These are phyloP conservation scores for Leptinotarsa rubiginosa DNA, from an alignment of 2,888 invertebrate species.

Conservation along the genomic window DNA sequence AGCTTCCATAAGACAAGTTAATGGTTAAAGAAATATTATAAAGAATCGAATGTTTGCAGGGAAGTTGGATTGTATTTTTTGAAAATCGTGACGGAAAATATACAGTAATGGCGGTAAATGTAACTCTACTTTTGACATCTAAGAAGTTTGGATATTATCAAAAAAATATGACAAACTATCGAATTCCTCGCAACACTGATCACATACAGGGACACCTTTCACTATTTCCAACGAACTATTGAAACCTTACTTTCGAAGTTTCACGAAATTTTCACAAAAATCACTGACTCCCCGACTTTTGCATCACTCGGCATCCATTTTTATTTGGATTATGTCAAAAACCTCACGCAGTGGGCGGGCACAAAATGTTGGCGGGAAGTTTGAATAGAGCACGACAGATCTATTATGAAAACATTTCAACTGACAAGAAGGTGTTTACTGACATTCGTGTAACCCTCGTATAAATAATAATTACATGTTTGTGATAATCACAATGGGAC, in stretches of 20 bases:
- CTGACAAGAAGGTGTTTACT: background rate
- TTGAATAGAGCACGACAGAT: background rate
- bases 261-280: constrained; percentile 26
- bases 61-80: background rate
- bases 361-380: constrained; percentile 28
- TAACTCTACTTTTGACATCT: constrained; percentile 35
- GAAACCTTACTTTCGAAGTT: constrained; percentile 29
- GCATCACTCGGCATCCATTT: constrained; percentile 41
- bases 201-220: background rate
- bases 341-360: constrained; percentile 22
- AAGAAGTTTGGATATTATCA: constrained; percentile 30
- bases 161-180: background rate
- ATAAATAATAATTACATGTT: background rate
- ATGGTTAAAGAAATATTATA: background rate
- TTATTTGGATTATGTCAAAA: constrained; percentile 38
- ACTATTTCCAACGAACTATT: constrained; percentile 4
- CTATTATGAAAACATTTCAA: background rate
- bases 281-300: constrained; percentile 36
- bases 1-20: background rate
- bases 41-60: background rate
- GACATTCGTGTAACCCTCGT: constrained; percentile 3
- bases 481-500: background rate
- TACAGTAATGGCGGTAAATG: constrained; percentile 37
- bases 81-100: background rate
- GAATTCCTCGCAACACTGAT: background rate